Evolutionary conservation across 2,888 invertebrate species (phyloP).

Genomic region (Acronicta aceris): DNA sequence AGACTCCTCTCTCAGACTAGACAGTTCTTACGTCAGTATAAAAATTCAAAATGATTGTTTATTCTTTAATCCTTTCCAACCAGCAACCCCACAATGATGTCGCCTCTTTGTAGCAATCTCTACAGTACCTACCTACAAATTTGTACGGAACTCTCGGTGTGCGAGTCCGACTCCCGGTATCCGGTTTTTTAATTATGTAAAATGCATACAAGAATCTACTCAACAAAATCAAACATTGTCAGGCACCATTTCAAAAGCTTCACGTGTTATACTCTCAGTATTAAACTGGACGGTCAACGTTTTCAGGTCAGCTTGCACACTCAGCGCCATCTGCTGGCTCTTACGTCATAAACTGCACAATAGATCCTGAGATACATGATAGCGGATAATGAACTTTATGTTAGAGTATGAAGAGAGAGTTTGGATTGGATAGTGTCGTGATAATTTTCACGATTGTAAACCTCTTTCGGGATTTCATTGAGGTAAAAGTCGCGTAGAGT

Average conservation of each 20-base stretch:
- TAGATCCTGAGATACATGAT: slow-evolving; percentile 1
- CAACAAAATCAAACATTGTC: neutral
- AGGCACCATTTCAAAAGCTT: slow-evolving; percentile 2
- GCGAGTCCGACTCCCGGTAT: too few species aligned
- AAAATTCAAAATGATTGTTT: too few species aligned
- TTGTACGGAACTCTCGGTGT: too few species aligned
- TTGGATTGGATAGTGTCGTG: neutral
- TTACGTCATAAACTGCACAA: slow-evolving; percentile 28
- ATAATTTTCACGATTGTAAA: slow-evolving; percentile 17
- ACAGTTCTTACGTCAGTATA: too few species aligned
- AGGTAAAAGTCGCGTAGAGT: slow-evolving; percentile 3
- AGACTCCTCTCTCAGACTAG: too few species aligned
- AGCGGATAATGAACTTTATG: slow-evolving; percentile 19
- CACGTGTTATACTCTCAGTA: slow-evolving; percentile 7
- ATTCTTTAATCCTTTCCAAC: too few species aligned
- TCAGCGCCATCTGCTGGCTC: slow-evolving; percentile 33
- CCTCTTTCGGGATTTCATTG: slow-evolving; percentile 18
- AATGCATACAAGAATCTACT: neutral
- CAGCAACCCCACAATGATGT: too few species aligned
- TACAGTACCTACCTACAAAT: too few species aligned
- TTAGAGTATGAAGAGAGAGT: neutral
- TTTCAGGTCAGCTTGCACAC: slow-evolving; percentile 21
- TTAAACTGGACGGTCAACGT: slow-evolving; percentile 21
- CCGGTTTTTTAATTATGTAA: too few species aligned
- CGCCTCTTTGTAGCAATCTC: too few species aligned